phyloP scores from a whole-genome alignment of 2,113 vertebrate species.

The Myotis davidii region DNA sequence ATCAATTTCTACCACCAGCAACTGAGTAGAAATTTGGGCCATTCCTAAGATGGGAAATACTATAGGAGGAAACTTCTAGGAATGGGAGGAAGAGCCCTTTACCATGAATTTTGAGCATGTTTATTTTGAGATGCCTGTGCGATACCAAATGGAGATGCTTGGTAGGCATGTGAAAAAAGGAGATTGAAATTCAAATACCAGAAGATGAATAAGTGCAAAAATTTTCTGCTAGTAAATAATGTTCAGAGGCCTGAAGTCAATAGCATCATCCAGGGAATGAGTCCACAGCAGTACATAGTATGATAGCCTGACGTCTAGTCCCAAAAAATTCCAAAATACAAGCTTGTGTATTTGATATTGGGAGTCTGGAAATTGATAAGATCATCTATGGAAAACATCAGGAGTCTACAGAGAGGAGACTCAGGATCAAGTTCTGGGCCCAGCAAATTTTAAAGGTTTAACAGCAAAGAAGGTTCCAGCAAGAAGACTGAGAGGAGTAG shows the following conservation, averaged over 20 bases:
- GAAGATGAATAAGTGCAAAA: background rate
- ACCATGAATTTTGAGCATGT: background rate
- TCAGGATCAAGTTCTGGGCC: background rate
- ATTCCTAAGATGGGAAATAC: background rate
- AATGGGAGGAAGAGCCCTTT: background rate
- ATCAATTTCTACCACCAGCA: background rate
- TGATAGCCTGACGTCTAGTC: background rate
- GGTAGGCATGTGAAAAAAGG: background rate
- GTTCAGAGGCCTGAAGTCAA: background rate
- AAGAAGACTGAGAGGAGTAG: background rate
- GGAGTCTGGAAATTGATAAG: background rate
- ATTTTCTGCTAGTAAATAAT: background rate
- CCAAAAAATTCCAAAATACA: background rate
- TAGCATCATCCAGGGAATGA: background rate
- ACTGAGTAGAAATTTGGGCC: background rate
- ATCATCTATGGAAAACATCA: background rate
- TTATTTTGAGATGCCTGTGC: background rate
- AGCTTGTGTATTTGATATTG: background rate
- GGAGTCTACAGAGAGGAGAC: background rate
- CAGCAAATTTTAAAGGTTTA: background rate
- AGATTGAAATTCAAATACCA: background rate
- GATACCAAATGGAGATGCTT: background rate
- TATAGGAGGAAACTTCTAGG: background rate
- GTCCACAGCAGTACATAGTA: background rate
- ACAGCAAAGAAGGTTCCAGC: background rate